Evolutionary conservation across 2,797 vertebrate species (phyloP).

Genomic region (Ceryle rudis): DNA sequence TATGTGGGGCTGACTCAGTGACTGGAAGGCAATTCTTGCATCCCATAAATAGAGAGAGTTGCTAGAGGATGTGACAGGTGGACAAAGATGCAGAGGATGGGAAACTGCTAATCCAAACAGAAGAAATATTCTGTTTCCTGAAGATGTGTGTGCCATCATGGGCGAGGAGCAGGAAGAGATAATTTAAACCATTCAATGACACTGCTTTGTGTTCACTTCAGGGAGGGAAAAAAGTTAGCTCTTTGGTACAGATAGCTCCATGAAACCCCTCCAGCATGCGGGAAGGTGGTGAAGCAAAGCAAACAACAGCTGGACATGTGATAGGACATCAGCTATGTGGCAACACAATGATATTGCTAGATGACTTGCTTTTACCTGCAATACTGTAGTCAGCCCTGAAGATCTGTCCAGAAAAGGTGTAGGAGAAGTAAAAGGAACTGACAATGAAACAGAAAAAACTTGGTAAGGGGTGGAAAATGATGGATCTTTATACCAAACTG

Average conservation of each 20-base stretch:
- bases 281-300: slow-evolving; percentile 1
- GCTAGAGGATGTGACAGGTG: neutral
- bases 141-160: neutral
- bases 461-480: neutral
- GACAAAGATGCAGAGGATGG: neutral
- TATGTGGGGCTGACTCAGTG: fast-evolving
- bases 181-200: neutral
- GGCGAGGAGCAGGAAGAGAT: neutral
- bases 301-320: neutral
- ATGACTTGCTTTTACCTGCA: neutral
- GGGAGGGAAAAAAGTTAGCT: neutral
- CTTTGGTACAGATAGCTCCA: neutral
- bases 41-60: neutral
- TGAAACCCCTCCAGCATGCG: neutral
- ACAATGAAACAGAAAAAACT: neutral
- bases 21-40: neutral
- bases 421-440: neutral
- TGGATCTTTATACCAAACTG: neutral
- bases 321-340: neutral
- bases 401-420: neutral
- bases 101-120: neutral
- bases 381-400: neutral
- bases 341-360: neutral
- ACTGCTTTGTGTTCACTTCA: neutral
- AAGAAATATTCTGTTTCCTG: neutral